Evolutionary conservation across 2,888 invertebrate genomes (phyloP), one percentile per base, ranked within the genome.

Genomic region (Tanytarsus gracilentus): DNA sequence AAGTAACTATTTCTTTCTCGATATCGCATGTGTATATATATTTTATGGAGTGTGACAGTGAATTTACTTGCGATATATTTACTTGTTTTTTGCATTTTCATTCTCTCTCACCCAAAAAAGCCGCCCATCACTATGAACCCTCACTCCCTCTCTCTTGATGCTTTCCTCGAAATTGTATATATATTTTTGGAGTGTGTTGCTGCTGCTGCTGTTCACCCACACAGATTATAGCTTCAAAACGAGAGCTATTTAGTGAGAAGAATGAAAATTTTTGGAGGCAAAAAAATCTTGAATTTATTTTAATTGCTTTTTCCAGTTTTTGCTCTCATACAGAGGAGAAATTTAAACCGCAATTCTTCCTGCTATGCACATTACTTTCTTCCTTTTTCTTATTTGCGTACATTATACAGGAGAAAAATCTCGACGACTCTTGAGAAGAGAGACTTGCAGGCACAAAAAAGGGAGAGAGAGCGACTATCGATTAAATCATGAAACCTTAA

Each of bases 401-500:
- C n/a, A 33, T 11, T 44, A 44, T 44, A 23, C 44, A 23, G 44
- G 44, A 44, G n/a, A 44, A 49, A 52, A 56, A 56, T 56, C 55
- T 56, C 55, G 39, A 56, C 55, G 3, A n/a, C n/a, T n/a, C n/a
- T n/a, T n/a, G n/a, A n/a, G n/a, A n/a, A n/a, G n/a, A 44, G 23
- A 23, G 21, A 16, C 18, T 18, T 44, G 18, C 21, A 44, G 23
- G 44, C 23, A 44, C 11, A 44, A 44, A 18, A 33, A n/a, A 33
- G 18, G 27, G 55, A 56, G n/a, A 56, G 55, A 40, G 55, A 56
- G 40, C 39, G 48, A 58, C 48, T 58, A 58, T 58, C 58, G 58
- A 58, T 58, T 58, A 58, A 58, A 58, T 58, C 58, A 58, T 58
- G 44, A 58, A 58, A 58, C 48, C 58, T 58, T 44, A 56, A 56